Conservation (phyloP, 2,888 invertebrate species). For the Phanerotoma sp. region DNA sequence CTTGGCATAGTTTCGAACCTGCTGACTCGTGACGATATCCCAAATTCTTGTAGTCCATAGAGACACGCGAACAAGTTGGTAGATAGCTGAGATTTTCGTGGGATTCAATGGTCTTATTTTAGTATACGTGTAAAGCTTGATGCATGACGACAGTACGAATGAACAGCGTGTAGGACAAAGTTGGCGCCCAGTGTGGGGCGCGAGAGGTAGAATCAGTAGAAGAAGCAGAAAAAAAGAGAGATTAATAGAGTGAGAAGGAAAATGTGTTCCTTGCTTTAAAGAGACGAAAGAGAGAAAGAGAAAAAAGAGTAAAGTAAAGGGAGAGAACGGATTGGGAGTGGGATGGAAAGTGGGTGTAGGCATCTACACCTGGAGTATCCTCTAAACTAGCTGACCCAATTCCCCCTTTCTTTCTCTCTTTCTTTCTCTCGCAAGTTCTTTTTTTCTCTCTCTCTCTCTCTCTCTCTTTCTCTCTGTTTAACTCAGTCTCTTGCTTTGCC, state of each 20-base stretch:
- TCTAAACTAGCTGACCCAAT: constrained; percentile 52
- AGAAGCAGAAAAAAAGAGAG: no score
- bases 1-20: not conserved
- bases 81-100: not conserved
- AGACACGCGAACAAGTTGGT: not conserved
- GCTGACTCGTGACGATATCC: constrained; percentile 8
- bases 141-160: not conserved
- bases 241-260: not conserved
- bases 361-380: constrained; percentile 49
- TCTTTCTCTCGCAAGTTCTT: constrained; percentile 17
- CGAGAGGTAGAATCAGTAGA: constrained; percentile 3
- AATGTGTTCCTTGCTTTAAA: no score
- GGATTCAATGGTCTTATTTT: constrained; percentile 15
- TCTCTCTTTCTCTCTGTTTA: constrained; percentile 5
- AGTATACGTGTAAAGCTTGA: constrained; percentile 5
- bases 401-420: constrained; percentile 33
- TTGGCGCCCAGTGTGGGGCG: constrained; percentile 14
- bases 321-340: not conserved
- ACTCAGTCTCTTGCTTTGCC: no score
- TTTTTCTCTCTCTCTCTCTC: constrained; percentile 16
- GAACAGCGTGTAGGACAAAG: not conserved
- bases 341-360: constrained; percentile 23
- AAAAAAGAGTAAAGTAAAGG: not conserved
- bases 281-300: no score
- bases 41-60: constrained; percentile 1